A percentile compares a stretch with the other conserved stretches of the same genome.
phyloP scores from a whole-genome alignment of 2,888 invertebrate genomes.

The Meta bourneti region DNA sequence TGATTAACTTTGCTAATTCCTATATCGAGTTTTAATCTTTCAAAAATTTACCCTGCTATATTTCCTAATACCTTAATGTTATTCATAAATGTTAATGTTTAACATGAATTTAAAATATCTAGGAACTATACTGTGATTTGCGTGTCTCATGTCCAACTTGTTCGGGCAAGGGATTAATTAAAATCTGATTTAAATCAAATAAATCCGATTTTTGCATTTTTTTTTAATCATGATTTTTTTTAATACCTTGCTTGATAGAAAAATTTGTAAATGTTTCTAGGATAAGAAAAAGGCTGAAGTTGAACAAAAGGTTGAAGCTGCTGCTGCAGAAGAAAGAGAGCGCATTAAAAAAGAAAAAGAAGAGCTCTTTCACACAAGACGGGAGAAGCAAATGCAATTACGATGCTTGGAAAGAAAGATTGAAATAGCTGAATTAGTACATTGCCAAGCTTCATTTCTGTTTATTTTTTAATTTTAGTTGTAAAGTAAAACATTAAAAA shows the following conservation, averaged over 20 bases:
- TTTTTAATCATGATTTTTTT: not conserved
- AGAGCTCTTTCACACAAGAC: conserved; percentile 90
- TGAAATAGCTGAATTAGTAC: conserved; percentile 90
- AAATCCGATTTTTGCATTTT: not conserved
- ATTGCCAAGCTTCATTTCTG: not conserved
- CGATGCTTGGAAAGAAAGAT: conserved; percentile 94
- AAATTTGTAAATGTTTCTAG: conserved; percentile 80
- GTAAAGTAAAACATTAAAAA: not conserved
- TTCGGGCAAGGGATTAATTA: no score
- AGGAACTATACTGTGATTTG: no score
- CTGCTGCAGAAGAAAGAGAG: conserved; percentile 92
- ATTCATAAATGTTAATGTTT: no score
- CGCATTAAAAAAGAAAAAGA: conserved; percentile 90
- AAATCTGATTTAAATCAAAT: no score
- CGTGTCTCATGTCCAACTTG: no score
- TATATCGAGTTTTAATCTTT: no score
- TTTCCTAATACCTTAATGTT: no score
- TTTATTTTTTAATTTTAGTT: not conserved
- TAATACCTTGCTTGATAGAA: not conserved
- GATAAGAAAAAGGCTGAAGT: conserved; percentile 92
- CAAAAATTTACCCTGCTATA: no score
- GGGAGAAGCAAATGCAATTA: conserved; percentile 93
- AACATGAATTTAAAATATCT: no score
- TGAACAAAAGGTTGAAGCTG: conserved; percentile 95
- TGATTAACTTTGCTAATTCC: no score